phyloP scores from a whole-genome alignment of 2,797 vertebrate genomes.

The Pyrocephalus nanus region DNA sequence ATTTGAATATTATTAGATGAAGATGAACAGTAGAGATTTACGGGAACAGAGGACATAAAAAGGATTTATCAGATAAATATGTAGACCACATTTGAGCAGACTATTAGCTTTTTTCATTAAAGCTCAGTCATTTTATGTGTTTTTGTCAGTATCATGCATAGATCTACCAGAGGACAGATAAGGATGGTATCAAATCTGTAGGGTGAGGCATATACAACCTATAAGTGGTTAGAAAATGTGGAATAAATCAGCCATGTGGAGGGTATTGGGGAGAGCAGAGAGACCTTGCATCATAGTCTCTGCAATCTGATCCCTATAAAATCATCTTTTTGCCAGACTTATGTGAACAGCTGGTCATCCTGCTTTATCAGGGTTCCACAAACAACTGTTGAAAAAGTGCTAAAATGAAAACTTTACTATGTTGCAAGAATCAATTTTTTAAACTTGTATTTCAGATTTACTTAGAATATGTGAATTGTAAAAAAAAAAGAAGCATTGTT shows the following conservation, averaged over 20 bases:
- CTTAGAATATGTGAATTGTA: not conserved
- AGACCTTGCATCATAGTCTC: not conserved
- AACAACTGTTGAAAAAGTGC: not conserved
- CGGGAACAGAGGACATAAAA: not conserved
- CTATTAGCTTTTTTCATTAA: not conserved
- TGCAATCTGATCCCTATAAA: not conserved
- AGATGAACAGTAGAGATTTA: not conserved
- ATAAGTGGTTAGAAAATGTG: not conserved
- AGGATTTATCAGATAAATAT: not conserved
- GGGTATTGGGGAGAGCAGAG: fast-evolving
- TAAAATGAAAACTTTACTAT: not conserved
- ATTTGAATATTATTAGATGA: not conserved
- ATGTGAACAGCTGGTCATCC: not conserved
- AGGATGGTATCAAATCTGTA: not conserved
- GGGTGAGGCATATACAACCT: not conserved
- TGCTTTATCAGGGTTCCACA: not conserved
- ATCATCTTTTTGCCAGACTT: not conserved
- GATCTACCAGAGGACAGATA: not conserved
- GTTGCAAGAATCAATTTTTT: not conserved
- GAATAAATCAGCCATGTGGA: not conserved
- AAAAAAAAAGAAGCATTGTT: not conserved
- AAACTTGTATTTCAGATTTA: not conserved
- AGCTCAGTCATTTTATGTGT: not conserved
- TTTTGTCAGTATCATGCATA: not conserved
- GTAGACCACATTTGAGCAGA: not conserved